A percentile compares a stretch with the other conserved stretches of the same genome.
phyloP scores from a whole-genome alignment of 2,113 vertebrate species.

The Nannobrachium achirus region DNA sequence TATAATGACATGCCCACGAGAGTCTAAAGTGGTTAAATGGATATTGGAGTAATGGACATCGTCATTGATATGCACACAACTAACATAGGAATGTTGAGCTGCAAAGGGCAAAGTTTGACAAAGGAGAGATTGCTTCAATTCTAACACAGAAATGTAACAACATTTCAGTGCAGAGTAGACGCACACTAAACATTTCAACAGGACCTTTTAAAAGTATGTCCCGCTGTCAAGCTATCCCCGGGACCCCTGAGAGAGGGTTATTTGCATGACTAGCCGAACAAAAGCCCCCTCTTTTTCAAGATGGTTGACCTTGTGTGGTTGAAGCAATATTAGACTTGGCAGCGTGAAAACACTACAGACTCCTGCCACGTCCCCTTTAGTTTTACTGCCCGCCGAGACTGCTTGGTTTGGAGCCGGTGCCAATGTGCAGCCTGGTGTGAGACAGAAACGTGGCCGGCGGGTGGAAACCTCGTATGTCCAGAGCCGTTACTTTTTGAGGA shows the following conservation, averaged over 20 bases:
- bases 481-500: neutral
- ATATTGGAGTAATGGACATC: too few relatives aligned
- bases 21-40: too few relatives aligned
- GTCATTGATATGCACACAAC: too few relatives aligned
- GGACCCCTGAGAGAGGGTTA: neutral
- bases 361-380: neutral
- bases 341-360: neutral
- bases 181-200: neutral
- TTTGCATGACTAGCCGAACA: neutral
- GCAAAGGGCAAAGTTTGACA: too few relatives aligned
- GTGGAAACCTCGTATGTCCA: neutral
- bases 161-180: too few relatives aligned
- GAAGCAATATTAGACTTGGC: slow-evolving; percentile 16
- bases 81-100: too few relatives aligned
- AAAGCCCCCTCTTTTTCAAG: neutral
- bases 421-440: slow-evolving; percentile 9
- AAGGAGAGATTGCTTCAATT: too few relatives aligned
- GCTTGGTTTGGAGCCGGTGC: slow-evolving; percentile 6
- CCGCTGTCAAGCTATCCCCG: neutral
- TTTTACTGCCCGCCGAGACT: neutral
- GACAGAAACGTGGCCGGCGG: neutral
- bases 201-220: neutral
- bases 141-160: too few relatives aligned
- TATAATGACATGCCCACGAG: too few relatives aligned
- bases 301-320: slow-evolving; percentile 9